Evolutionary conservation across 1,140 invertebrate species (phyloP), one percentile per base, ranked within the genome.

Genomic region (Anastatus disparis): DNA sequence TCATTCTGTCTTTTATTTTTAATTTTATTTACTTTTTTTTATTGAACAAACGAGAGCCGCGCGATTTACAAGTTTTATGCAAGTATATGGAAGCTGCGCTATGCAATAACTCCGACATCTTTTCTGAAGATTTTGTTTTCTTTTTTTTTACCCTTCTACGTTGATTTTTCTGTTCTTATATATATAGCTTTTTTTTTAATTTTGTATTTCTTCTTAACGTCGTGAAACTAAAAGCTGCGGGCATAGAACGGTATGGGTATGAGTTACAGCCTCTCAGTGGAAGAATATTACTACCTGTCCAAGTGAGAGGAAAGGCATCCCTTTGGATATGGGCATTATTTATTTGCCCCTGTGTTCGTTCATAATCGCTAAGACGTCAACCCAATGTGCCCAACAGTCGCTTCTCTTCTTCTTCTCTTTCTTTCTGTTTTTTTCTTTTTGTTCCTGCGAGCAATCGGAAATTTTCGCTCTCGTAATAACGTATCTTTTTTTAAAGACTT

Each of bases 241-340:
- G 13, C 42, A 46, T 46, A 6, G 42, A 8, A 8, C 42, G 17
- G 42, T 15, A 44, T 13, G n/a, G 17, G 70, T 70, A 81, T 84
- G 81, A 84, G 78, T 84, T 84, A 83, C 82, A 78, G 76, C 82
- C 80, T 81, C 74, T 72, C 73, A 66, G 13, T 35, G 22, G 75
- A 72, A 73, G 79, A 81, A 81, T 83, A 84, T 83, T 84, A 84
- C 81, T 84, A 83, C 82, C 82, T 84, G 81, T 83, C 82, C 73
- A 75, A 78, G 77, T 71, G 70, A 44, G 12, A 58, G 10, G 76
- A 78, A n/a, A 78, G 77, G 77, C 76, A 81, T 78, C 76, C 79
- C 78, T 58, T 61, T 68, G 68, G 71, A 70, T 77, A 74, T 50
- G 42, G 62, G 70, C 55, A 80, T 82, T 77, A 79, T 84, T 82